phyloP scores from a whole-genome alignment of 2,113 vertebrate species.

The Peromyscus californicus region DNA sequence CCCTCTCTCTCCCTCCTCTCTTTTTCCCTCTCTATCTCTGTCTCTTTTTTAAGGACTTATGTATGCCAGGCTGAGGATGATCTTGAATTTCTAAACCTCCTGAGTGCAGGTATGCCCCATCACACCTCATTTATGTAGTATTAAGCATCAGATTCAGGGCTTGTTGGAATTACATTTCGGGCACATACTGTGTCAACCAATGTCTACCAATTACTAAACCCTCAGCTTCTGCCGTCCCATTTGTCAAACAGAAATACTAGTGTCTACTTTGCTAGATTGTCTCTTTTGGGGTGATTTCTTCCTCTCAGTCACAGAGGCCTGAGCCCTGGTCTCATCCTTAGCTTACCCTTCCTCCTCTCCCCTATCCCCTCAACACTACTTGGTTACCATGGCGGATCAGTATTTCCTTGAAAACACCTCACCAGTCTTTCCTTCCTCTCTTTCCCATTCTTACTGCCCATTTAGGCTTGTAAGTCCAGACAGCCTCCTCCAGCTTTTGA shows the following conservation, averaged over 20 bases:
- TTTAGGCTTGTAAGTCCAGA: background rate
- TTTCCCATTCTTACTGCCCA: background rate
- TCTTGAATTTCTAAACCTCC: background rate
- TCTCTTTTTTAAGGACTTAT: background rate
- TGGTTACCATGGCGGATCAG: slow-evolving; percentile 30
- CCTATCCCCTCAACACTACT: background rate
- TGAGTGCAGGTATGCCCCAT: background rate
- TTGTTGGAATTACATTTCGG: slow-evolving; percentile 30
- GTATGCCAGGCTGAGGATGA: background rate
- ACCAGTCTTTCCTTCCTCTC: background rate
- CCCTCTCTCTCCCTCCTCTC: background rate
- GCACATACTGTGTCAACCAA: background rate
- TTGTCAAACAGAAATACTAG: background rate
- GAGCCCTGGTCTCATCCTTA: slow-evolving; percentile 7
- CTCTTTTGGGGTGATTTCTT: slow-evolving; percentile 7
- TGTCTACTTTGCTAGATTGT: background rate
- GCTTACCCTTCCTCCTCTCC: slow-evolving; percentile 45
- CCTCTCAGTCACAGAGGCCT: background rate
- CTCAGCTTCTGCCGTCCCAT: background rate
- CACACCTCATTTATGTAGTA: background rate
- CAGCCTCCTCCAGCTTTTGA: background rate
- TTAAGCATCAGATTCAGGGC: background rate
- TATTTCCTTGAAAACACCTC: slow-evolving; percentile 56
- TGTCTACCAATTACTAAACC: background rate
- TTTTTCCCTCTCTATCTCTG: background rate